Base-by-base conservation (phyloP, 2,113 vertebrate species). In the Thinocorus orbignyianus region DNA sequence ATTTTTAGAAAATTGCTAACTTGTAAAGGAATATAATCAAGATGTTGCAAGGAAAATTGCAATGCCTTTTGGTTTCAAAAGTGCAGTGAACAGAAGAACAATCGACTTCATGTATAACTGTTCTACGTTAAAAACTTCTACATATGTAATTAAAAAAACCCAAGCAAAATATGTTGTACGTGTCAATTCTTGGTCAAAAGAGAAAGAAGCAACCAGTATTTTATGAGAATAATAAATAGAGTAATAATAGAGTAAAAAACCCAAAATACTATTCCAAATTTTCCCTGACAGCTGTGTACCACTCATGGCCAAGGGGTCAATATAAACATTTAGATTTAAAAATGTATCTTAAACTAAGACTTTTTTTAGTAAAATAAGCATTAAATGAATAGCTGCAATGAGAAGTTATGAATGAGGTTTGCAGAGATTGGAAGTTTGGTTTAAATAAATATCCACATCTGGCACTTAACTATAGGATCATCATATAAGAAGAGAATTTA, bases 1-100 rank as follows among this genome's bases (percentile, higher is more conserved):
- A 90, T 91, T 92, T 96, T 94, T 88, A 90, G 91, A 94, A 95
- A 95, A 94, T 90, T 48, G 46, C 20, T 88, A 57, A 84, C 65
- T 84, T 81, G 57, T 80, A 31, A 86, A 91, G 44, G 69, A 91
- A 78, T 22, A 22, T n/a, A 94, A 92, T 88, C 74, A 66, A 90
- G 85, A 81, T 39, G 30, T 62, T 72, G 48, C 57, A 80, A 15
- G 39, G 60, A 84, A 73, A 83, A 92, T 42, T n/a, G 55, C 42
- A 52, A 3, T 52, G 52, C 11, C 57, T 81, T 55, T 52, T 83
- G 55, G 10, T 88, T 86, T 84, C 55, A 54, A 57, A 79, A 35
- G 26, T 24, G 37, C 31, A 42, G 17, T 2, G 52, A 79, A 66
- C 17, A 77, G 72, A 69, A 74, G 8, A 85, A 79, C 13, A 37